Conservation (phyloP, 1,140 invertebrate genomes). For the Panagrolaimus sp. region DNA sequence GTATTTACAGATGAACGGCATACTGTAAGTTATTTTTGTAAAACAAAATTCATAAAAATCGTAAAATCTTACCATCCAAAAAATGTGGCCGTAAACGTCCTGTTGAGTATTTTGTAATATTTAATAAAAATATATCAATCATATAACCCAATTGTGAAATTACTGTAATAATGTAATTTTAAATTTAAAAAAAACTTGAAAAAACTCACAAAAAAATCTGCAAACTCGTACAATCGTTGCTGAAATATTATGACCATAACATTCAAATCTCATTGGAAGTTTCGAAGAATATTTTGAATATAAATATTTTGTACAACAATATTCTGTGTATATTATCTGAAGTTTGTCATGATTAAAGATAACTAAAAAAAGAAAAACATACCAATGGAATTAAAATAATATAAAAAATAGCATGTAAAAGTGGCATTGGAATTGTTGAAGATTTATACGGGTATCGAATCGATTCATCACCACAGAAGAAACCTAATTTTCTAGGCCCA, state of each 20-base stretch:
- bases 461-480: conserved; percentile 13
- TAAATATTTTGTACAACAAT: neutral
- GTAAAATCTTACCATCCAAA: no score
- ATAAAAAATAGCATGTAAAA: neutral
- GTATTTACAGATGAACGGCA: neutral
- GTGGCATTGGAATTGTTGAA: neutral
- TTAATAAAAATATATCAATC: conserved; percentile 5
- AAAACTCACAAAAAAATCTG: neutral
- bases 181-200: neutral
- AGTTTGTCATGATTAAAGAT: neutral
- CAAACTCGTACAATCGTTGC: neutral
- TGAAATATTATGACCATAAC: neutral
- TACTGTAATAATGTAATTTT: neutral
- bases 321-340: conserved; percentile 2
- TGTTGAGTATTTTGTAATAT: neutral
- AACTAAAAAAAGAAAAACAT: neutral
- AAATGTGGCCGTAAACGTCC: neutral
- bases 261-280: neutral
- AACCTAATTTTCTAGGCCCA: neutral
- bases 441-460: neutral
- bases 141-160: neutral
- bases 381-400: neutral
- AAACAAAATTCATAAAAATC: no score
- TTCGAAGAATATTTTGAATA: neutral
- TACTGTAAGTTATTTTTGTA: no score